Evolutionary conservation across 2,113 vertebrate genomes (phyloP), one percentile per base, ranked within the genome.

Genomic region (Leucoraja erinaceus): DNA sequence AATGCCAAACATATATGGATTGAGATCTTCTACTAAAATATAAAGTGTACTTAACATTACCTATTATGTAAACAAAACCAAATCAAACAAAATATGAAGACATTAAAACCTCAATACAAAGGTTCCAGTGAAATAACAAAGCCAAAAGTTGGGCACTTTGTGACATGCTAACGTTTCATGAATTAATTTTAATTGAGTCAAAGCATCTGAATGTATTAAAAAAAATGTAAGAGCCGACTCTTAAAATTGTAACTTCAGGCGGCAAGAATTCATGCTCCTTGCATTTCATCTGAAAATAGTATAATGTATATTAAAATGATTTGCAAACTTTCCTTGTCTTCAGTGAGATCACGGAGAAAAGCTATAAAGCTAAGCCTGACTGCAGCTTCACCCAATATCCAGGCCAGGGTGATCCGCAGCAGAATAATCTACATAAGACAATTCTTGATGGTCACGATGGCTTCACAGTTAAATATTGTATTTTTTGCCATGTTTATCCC

Each of bases 141-240:
- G 83, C 25, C 83, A 59, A 88, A 63, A 5, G n/a, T n/a, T 28
- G 56, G 28, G 20, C 14, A 14, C 14, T 66, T 33, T 68, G 63
- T 68, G 4, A 90, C 31, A 66, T 33, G 63, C 16, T 90, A 16
- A 66, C 31, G 20, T 33, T 68, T 33, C 12, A 38, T 68, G 86
- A 90, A 90, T 66, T n/a, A 66, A 90, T 90, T 66, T n/a, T n/a
- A 68, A 90, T 66, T 90, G 63, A 22, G 20, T 90, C 61, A 90
- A 90, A 33, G 14, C 68, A 38, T 47, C 88, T 70, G 66, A 31
- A 2, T 70, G 66, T 22, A 90, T 90, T 47, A 11, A 90, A 38
- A 70, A 31, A 68, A 47, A 47, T 47, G 38, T 38, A 70, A 38
- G 61, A 33, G 86, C 66, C 18, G 3, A 47, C 5, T 90, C 63